Conservation (phyloP, 2,797 vertebrate genomes). For the Meriones psammophilus region DNA sequence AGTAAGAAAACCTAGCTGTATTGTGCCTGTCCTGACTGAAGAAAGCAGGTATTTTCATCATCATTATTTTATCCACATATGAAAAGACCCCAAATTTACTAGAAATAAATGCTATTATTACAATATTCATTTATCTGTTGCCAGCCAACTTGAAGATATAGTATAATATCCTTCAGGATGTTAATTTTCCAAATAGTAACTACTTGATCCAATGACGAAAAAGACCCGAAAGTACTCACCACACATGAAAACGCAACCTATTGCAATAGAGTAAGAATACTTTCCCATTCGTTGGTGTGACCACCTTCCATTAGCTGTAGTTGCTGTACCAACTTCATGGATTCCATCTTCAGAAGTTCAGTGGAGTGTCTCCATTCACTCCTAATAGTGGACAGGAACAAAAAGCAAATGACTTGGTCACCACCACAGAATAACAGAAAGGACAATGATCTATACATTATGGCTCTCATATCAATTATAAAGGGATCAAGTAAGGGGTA, state of each 20-base stretch:
- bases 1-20: background rate
- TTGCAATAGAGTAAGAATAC: background rate
- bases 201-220: conserved; percentile 27
- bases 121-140: conserved; percentile 20
- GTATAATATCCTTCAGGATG: background rate
- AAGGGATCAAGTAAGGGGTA: background rate
- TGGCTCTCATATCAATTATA: background rate
- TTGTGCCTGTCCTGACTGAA: background rate
- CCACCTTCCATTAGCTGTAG: background rate
- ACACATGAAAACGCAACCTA: conserved; percentile 1
- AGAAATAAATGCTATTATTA: background rate
- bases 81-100: background rate
- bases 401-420: background rate
- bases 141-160: background rate
- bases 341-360: conserved; percentile 37
- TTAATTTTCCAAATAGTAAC: conserved; percentile 39
- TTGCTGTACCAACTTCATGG: background rate
- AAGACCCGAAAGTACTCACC: background rate
- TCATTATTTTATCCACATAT: background rate
- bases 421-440: conserved; percentile 38
- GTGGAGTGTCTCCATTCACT: conserved; percentile 15
- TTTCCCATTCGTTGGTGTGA: background rate
- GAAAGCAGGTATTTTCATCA: background rate
- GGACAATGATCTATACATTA: background rate
- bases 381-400: background rate